A percentile compares a stretch with the other conserved stretches of the same genome.
Evolutionary conservation across 2,797 vertebrate species (phyloP).

Genomic region (Orientallactaga sibirica): DNA sequence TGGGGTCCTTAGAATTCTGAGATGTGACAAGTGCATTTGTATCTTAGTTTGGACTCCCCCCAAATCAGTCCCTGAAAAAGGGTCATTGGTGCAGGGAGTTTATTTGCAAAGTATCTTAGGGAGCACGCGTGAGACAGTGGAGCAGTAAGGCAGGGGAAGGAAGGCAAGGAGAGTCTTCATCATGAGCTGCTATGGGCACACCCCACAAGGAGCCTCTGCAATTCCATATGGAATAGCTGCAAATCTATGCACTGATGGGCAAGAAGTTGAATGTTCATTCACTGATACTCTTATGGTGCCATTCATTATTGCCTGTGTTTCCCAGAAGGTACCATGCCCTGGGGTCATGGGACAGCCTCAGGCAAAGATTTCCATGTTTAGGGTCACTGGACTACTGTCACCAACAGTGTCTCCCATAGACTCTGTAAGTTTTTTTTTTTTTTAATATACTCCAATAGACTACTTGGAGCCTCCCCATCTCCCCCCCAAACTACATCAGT

Average conservation of each 20-base stretch:
- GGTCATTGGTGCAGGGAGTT: neutral
- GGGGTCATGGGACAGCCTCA: neutral
- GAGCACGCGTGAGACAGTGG: neutral
- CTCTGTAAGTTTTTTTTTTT: neutral
- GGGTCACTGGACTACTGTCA: neutral
- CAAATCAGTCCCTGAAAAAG: neutral
- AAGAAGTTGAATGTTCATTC: neutral
- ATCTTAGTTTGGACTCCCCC: constrained; percentile 18
- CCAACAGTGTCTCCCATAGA: neutral
- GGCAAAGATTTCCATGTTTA: neutral
- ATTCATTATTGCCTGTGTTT: neutral
- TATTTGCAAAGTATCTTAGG: neutral
- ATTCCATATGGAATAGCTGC: neutral
- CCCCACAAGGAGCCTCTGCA: rapidly evolving
- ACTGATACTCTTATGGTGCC: neutral
- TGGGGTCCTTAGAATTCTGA: neutral
- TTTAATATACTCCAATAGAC: neutral
- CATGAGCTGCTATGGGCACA: neutral
- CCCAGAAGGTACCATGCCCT: too few species aligned
- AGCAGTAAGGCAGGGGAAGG: neutral
- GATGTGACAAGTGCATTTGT: constrained; percentile 21
- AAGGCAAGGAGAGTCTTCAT: neutral
- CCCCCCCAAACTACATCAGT: neutral
- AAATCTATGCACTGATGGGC: neutral
- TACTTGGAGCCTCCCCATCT: neutral